Evolutionary conservation across 92 coral and sea anemone species (phyloP), one percentile per base, ranked within the genome.

Genomic region (Porites divaricata): DNA sequence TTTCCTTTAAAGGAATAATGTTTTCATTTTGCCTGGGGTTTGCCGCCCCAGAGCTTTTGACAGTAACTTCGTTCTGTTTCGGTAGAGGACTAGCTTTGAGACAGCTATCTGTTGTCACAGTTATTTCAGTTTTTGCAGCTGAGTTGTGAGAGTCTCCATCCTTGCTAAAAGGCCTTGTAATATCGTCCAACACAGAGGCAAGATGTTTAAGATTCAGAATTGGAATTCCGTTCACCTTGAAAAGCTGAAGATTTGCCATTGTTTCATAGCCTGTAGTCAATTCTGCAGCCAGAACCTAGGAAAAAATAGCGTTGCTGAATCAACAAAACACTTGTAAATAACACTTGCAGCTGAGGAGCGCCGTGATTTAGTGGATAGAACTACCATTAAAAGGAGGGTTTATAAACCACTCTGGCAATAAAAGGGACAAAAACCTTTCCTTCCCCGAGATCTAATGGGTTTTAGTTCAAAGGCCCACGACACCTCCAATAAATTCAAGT

Each of bases 221-320:
- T 4, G 95, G 93, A 65, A 77, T 84, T 19, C 98, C 98, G 79
- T 94, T 94, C 48, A 94, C 95, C 72, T 94, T 94, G 71, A 86
- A 94, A 22, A 94, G 92, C 83, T 94, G 98, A 17, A 94, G 67
- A 76, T 94, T 94, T 35, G 98, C 83, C 84, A 94, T 88, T 61
- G 89, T 94, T 67, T 94, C 98, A 80, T 94, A 94, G 66, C 95
- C 98, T 28, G 95, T 94, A 21, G 98, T 94, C 63, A 94, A 84
- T 83, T 92, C 95, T 1, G 98, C 92, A 10, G 98, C 98, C 14
- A 94, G 92, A 19, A 94, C 95, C 98, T 94, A 73, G 20, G 75
- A 83, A 63, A 12, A 15, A 78, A 71, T 20, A 0, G 26, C 4
- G 63, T 26, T 6, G 9, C 28, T 23, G 28, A 14, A 23, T 23